These are phyloP conservation scores for Tricholaema leucomelas DNA, from an alignment of 2,113 vertebrate species.

Conservation along the genomic window DNA sequence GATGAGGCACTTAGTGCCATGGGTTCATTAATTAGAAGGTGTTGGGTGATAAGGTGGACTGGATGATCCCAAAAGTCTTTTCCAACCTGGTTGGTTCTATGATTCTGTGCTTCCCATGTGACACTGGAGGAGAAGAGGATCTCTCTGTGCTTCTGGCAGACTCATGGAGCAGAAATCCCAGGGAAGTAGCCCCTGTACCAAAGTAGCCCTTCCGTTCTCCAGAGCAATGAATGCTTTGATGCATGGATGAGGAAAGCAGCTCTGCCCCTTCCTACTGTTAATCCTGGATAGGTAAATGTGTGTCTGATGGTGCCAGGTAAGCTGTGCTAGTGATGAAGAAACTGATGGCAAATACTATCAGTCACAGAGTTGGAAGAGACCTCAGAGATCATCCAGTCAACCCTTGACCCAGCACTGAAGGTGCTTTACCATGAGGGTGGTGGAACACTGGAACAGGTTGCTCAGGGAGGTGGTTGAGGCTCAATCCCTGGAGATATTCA, in stretches of 20 bases:
- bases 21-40: no score
- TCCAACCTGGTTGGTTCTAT: no score
- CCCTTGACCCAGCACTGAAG: no score
- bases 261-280: not conserved
- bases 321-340: not conserved
- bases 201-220: not conserved
- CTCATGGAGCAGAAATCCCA: not conserved
- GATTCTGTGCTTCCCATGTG: not conserved
- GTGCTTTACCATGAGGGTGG: no score
- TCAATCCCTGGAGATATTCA: no score
- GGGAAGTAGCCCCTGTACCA: not conserved
- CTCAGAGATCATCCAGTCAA: no score
- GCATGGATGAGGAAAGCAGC: not conserved
- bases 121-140: not conserved
- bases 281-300: not conserved
- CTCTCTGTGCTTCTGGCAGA: not conserved
- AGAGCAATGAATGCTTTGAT: not conserved
- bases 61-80: no score
- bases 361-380: no score
- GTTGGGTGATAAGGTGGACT: no score
- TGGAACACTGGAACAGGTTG: no score
- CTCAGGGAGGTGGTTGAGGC: no score
- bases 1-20: no score
- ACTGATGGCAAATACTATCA: not conserved
- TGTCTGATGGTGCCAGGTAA: not conserved